Base-by-base conservation (phyloP, 30 jellyfish, hydroid and myxozoan genomes). In the Aurelia aurita region DNA sequence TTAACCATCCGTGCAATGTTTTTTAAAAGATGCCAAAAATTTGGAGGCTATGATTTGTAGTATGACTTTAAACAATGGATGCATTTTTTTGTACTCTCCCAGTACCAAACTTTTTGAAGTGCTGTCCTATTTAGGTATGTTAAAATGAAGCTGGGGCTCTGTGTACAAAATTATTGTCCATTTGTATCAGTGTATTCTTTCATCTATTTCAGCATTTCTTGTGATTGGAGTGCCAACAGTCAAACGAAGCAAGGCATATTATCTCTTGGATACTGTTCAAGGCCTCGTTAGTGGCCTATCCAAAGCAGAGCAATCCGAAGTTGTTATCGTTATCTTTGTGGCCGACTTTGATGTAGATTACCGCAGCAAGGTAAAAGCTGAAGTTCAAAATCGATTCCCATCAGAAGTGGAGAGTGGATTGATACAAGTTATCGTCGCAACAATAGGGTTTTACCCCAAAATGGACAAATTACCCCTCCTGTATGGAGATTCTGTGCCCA, bases 181-280 rank as follows among this genome's bases (percentile, higher is more conserved):
- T 23, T 21, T 14, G 3, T 46, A 54, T 29, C 14, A 25, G 53
- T 71, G n/a, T 18, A 64, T 58, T 28, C 43, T 53, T 5, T 60
- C 58, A 25, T 39, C 47, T 49, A 1, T 74, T 78, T 46, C 72
- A 91, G 98, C 86, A 18, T 79, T 23, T 75, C 75, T 92, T 12
- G 93, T 83, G n/a, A 86, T 92, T 74, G 98, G 98, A 0, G 77
- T 92, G 0, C 98, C 98, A 34, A 92, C 97, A 3, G 97, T 92
- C 25, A 39, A 77, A 12, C 89, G 98, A 11, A 68, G 64, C 23
- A 92, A 78, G 75, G 98, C 95, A 6, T 92, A n/a, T 59, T 92
- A 92, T 58, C 82, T 92, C 20, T 19, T 76, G 15, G 91, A 92
- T 31, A 92, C 98, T 15, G 51, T 92, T 31, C 73, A 69, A 29